Conservation (phyloP, 2,113 vertebrate species). For the Cranoglanis bouderius region DNA sequence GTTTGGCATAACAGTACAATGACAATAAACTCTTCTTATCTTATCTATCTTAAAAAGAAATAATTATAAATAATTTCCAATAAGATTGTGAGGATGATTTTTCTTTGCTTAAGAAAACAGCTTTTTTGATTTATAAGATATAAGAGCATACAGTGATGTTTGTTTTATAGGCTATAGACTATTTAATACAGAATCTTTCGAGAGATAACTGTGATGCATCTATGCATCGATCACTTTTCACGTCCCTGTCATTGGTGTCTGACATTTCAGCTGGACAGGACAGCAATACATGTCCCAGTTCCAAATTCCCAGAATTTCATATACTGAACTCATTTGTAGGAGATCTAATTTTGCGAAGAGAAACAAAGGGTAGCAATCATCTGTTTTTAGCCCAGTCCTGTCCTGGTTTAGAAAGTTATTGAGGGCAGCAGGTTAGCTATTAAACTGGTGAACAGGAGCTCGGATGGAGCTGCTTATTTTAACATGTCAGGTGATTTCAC, state of each 20-base stretch:
- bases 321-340: not conserved
- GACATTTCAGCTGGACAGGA: not conserved
- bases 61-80: not conserved
- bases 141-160: not conserved
- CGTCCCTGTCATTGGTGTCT: not conserved
- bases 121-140: not conserved
- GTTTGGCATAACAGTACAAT: too few species aligned
- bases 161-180: not conserved
- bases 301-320: not conserved
- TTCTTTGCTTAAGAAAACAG: not conserved
- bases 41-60: too few species aligned
- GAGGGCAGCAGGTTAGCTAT: slow-evolving; percentile 61
- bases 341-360: slow-evolving; percentile 30
- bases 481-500: slow-evolving; percentile 34
- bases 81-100: not conserved
- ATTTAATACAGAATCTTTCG: not conserved
- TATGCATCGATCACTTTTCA: not conserved
- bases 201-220: not conserved
- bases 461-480: slow-evolving; percentile 55
- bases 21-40: too few species aligned
- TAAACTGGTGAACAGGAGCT: slow-evolving; percentile 54
- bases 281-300: slow-evolving; percentile 7
- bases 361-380: slow-evolving; percentile 46
- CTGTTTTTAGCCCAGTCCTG: slow-evolving; percentile 44
- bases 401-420: slow-evolving; percentile 61